phyloP scores from a whole-genome alignment of 2,888 invertebrate genomes.

The Crematogaster levior region DNA sequence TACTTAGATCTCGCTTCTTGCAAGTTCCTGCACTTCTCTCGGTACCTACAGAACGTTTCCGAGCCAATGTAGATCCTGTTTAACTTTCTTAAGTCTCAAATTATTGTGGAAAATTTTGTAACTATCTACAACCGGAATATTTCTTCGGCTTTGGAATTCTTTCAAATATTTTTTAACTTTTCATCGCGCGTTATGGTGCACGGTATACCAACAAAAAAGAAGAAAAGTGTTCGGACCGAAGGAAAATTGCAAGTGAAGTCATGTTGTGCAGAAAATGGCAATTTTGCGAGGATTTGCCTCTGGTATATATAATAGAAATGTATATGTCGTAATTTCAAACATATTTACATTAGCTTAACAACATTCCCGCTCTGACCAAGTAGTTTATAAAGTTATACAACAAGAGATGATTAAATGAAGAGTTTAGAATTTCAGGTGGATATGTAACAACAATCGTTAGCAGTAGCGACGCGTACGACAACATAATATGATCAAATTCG shows the following conservation, averaged over 20 bases:
- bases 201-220: conserved; percentile 11
- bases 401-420: conserved; percentile 45
- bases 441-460: conserved; percentile 22
- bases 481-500: conserved; percentile 13
- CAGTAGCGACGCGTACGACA: background rate
- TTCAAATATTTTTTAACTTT: conserved; percentile 51
- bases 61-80: conserved; percentile 52
- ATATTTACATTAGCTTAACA: conserved; percentile 48
- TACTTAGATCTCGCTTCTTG: conserved; percentile 60
- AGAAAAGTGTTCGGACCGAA: conserved; percentile 7
- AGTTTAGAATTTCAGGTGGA: conserved; percentile 29
- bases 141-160: conserved; percentile 41
- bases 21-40: conserved; percentile 29
- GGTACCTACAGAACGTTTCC: conserved; percentile 19
- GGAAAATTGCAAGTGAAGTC: conserved; percentile 44
- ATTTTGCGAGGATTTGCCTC: conserved; percentile 29
- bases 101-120: conserved; percentile 49
- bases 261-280: conserved; percentile 43
- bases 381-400: conserved; percentile 37
- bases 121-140: conserved; percentile 47
- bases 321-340: conserved; percentile 34
- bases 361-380: conserved; percentile 22
- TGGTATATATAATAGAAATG: conserved; percentile 17
- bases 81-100: conserved; percentile 54
- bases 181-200: conserved; percentile 18